Evolutionary conservation across 2,113 vertebrate genomes (phyloP), one percentile per base, ranked within the genome.

Genomic region (Blennius ocellaris): DNA sequence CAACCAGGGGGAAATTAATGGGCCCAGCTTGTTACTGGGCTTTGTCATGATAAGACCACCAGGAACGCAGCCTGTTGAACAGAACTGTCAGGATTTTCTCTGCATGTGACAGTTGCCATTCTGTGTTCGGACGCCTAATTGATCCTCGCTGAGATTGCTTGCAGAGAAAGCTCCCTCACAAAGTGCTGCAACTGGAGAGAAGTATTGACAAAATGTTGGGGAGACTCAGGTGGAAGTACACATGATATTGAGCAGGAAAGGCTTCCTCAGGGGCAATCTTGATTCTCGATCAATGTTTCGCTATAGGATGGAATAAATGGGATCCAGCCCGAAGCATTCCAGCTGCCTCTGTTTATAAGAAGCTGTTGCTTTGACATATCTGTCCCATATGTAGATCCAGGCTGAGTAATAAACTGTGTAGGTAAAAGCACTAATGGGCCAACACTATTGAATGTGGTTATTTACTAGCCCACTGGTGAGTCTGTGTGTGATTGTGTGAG

Each of bases 191-290:
- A 78, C 78, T 63, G 58, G 17, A 75, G 52, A 74, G 52, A 74
- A 80, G 63, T 84, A 82, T 80, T 65, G 86, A 83, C 59, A 40
- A 84, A 78, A 84, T 85, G 86, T 80, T 80, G 40, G 61, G 55
- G 48, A 69, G 71, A 77, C 69, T 74, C 52, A 17, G 58, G 74
- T 74, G 76, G 75, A 68, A 79, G 66, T 67, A 72, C 63, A 85
- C 64, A 67, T 49, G 58, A 68, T 79, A 77, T 79, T 69, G 63
- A 87, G 61, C 65, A 64, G 49, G 45, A 64, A 53, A 78, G 45
- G 65, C 61, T 68, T 83, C 59, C 72, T 74, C 12, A 6, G 69
- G 55, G 57, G 67, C 36, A 67, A 45, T 64, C 69, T 69, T 54
- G 49, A 62, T 30, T 60, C 39, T 52, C 5, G 11, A 85, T 83